These are phyloP conservation scores for Colaptes auratus DNA, from an alignment of 2,113 vertebrate species.

Conservation along the genomic window DNA sequence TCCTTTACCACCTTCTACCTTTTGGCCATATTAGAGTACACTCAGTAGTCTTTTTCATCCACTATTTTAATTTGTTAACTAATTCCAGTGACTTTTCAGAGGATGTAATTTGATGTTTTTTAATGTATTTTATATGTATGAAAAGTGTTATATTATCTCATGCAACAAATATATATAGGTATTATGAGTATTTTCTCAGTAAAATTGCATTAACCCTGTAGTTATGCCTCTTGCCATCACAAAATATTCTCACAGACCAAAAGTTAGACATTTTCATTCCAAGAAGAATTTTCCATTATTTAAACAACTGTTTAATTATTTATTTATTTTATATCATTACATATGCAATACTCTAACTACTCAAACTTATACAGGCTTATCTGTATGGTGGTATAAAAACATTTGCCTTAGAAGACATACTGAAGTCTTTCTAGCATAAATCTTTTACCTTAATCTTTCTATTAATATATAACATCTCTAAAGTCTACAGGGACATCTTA, in stretches of 20 bases:
- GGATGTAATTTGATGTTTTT: not conserved
- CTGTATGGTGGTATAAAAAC: not conserved
- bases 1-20: not conserved
- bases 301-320: not conserved
- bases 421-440: not conserved
- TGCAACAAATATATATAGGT: not conserved
- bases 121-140: not conserved
- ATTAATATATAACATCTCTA: not conserved
- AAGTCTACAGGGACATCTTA: slow-evolving; percentile 55
- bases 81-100: not conserved
- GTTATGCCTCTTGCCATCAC: not conserved
- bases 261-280: not conserved
- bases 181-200: not conserved
- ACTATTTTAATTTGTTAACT: not conserved
- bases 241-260: not conserved
- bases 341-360: not conserved
- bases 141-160: not conserved
- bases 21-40: not conserved
- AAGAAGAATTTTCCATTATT: not conserved
- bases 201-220: not conserved
- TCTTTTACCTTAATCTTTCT: not conserved
- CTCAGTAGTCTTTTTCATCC: not conserved
- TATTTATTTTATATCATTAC: not conserved
- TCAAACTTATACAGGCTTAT: not conserved
- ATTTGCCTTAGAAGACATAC: not conserved